Evolutionary conservation across 2,113 vertebrate species (phyloP).

Genomic region (Eulacestoma nigropectus): DNA sequence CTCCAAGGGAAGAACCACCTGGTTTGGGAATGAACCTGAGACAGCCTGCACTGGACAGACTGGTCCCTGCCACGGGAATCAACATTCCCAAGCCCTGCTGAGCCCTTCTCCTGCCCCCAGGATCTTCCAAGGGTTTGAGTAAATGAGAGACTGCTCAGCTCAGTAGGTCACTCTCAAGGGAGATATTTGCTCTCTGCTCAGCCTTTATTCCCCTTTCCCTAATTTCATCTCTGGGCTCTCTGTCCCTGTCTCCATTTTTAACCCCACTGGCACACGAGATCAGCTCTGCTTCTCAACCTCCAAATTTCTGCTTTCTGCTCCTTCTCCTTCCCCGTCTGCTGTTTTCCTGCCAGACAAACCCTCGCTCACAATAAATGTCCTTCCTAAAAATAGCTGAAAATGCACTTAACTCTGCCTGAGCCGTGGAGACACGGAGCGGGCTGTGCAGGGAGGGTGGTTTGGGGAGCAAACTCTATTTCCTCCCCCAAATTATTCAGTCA

Average conservation of each 20-base stretch:
- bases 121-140: accelerated
- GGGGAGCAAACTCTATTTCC: neutral
- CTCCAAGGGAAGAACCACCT: neutral
- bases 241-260: neutral
- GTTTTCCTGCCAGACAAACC: neutral
- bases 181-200: neutral
- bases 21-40: neutral
- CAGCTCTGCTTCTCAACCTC: neutral
- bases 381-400: constrained; percentile 1
- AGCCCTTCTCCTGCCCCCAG: neutral
- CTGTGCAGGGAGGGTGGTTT: neutral
- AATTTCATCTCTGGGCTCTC: neutral
- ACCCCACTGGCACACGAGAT: neutral
- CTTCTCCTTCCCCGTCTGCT: neutral
- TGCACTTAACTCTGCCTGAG: neutral
- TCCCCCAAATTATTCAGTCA: neutral
- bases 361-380: neutral
- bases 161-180: neutral
- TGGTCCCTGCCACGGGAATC: neutral
- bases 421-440: accelerated
- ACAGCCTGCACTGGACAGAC: neutral
- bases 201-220: neutral
- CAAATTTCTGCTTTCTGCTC: neutral
- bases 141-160: neutral
- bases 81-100: accelerated